Conservation (phyloP, 2,113 vertebrate species). For the Campylomormyrus numenius region DNA sequence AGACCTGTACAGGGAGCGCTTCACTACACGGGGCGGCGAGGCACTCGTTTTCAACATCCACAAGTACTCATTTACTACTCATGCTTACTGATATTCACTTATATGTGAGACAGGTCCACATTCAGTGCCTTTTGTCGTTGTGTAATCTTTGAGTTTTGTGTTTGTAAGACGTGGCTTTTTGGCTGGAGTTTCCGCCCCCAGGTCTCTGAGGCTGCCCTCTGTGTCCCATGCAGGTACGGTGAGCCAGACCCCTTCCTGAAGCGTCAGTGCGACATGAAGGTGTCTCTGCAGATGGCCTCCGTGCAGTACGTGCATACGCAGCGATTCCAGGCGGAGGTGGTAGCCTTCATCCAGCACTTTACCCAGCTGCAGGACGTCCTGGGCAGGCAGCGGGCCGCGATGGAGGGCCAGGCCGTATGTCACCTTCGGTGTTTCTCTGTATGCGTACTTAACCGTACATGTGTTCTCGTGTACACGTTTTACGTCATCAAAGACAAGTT, state of each 20-base stretch:
- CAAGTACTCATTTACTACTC: conserved; percentile 60
- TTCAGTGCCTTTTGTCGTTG: neutral
- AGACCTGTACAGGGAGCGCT: conserved; percentile 87
- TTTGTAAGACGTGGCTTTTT: neutral
- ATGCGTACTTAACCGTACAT: neutral
- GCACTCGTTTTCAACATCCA: conserved; percentile 85
- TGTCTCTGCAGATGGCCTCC: conserved; percentile 84
- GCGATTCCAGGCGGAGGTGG: conserved; percentile 92
- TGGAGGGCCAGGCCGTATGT: conserved; percentile 88
- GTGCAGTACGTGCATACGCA: conserved; percentile 96
- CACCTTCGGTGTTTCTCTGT: neutral
- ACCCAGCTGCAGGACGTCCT: conserved; percentile 92
- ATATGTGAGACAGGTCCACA: neutral
- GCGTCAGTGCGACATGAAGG: conserved; percentile 75
- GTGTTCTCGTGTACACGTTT: neutral
- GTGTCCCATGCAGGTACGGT: conserved; percentile 62
- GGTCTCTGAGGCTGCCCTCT: neutral
- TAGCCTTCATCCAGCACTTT: conserved; percentile 92
- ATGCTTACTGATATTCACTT: neutral
- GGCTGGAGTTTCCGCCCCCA: neutral
- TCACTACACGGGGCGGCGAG: conserved; percentile 86
- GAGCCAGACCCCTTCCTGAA: conserved; percentile 63
- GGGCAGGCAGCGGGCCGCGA: conserved; percentile 84
- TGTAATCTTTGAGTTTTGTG: neutral
- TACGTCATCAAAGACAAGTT: neutral